These are phyloP conservation scores for Nomada ferruginata DNA, from an alignment of 2,888 invertebrate species.

Conservation along the genomic window DNA sequence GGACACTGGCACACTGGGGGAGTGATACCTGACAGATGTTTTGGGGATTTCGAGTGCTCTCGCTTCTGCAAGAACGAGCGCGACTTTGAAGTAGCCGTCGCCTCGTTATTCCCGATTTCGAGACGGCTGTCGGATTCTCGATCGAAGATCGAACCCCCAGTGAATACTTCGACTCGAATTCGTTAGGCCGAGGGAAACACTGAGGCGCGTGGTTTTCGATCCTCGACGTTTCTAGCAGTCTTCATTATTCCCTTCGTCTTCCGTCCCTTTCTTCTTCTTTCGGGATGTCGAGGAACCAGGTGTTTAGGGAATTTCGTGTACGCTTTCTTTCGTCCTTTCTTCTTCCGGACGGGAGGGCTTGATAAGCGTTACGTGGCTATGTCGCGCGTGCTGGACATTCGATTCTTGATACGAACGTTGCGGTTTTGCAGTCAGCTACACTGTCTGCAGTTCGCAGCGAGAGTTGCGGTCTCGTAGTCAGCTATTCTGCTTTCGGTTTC, in stretches of 20 bases:
- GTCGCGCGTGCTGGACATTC: background rate
- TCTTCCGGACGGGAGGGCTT: background rate
- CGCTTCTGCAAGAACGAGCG: slow-evolving; percentile 76
- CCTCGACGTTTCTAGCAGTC: slow-evolving; percentile 24
- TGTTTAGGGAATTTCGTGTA: background rate
- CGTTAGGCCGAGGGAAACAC: background rate
- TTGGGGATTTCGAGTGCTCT: slow-evolving; percentile 70
- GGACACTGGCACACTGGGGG: slow-evolving; percentile 73
- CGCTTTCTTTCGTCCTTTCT: background rate
- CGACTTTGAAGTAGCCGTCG: slow-evolving; percentile 79
- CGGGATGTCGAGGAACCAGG: background rate
- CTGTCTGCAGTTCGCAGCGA: slow-evolving; percentile 7
- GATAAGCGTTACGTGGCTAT: background rate
- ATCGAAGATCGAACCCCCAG: slow-evolving; percentile 13
- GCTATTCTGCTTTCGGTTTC: slow-evolving; percentile 21
- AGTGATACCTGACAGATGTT: slow-evolving; percentile 80
- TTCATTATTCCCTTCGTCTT: background rate
- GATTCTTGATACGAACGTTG: slow-evolving; percentile 11
- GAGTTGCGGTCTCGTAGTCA: slow-evolving; percentile 19
- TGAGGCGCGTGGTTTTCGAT: background rate
- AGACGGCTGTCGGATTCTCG: slow-evolving; percentile 68
- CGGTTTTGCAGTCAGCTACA: slow-evolving; percentile 18
- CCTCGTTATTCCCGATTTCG: slow-evolving; percentile 42
- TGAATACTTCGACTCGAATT: slow-evolving; percentile 10
- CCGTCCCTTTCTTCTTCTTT: background rate